These are phyloP conservation scores for Alcedo atthis DNA, from an alignment of 2,797 vertebrate species.

Conservation along the genomic window DNA sequence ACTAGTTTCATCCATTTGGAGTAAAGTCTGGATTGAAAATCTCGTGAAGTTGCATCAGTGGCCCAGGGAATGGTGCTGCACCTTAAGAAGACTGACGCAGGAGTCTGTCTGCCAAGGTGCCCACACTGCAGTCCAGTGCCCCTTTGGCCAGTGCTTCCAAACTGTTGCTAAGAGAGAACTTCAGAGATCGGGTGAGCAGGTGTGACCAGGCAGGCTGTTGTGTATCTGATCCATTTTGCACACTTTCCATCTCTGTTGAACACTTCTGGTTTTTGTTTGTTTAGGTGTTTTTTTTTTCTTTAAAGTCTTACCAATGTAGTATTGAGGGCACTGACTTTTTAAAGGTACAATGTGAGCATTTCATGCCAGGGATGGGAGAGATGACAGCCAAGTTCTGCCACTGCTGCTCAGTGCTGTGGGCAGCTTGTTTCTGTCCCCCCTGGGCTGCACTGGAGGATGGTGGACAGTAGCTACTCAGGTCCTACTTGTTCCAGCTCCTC, in stretches of 20 bases:
- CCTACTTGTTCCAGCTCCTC: background rate
- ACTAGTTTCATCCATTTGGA: background rate
- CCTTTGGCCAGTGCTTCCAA: background rate
- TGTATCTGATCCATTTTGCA: background rate
- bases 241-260: background rate
- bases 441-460: background rate
- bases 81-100: background rate
- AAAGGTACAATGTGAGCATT: background rate
- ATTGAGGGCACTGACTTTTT: background rate
- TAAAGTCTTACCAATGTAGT: background rate
- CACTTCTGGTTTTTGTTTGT: too few relatives aligned
- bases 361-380: background rate
- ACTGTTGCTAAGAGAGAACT: background rate
- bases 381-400: accelerated
- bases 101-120: background rate
- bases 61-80: background rate
- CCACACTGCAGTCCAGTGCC: background rate
- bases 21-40: background rate
- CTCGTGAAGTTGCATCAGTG: background rate
- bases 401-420: background rate
- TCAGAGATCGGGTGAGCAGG: background rate
- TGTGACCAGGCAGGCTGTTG: background rate
- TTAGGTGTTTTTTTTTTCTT: background rate
- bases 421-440: background rate
- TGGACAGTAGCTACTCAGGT: background rate